These are phyloP conservation scores for Philopotamus ludificatus DNA, from an alignment of 1,140 invertebrate genomes.

Conservation along the genomic window DNA sequence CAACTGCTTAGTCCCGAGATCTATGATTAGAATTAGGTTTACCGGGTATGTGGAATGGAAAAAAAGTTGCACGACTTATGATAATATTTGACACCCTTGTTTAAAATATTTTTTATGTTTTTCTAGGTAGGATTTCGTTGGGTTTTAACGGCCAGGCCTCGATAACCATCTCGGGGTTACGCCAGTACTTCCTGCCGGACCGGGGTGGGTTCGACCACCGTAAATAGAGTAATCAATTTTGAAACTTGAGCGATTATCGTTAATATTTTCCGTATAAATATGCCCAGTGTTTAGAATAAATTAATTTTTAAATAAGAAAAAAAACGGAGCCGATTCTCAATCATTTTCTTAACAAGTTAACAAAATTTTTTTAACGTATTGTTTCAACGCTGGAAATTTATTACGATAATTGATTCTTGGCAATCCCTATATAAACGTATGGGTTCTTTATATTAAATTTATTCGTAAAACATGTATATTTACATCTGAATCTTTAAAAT, in stretches of 20 bases:
- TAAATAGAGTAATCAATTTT: constrained; percentile 22
- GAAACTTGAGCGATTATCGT: constrained; percentile 8
- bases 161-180: constrained; percentile 10
- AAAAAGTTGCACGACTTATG: constrained; percentile 3
- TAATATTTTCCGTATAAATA: no score
- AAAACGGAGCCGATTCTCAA: no score
- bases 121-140: background rate
- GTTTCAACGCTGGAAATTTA: no score
- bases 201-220: background rate
- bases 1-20: constrained; percentile 37
- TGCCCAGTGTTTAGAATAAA: no score
- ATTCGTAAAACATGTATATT: no score
- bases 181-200: constrained; percentile 5
- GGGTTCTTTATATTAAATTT: no score
- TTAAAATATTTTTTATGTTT: constrained; percentile 15
- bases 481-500: no score
- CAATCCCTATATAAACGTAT: no score
- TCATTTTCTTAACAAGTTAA: no score
- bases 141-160: background rate
- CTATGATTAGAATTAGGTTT: constrained; percentile 28
- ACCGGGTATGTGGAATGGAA: background rate
- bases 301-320: no score
- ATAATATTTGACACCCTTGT: constrained; percentile 24
- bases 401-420: no score
- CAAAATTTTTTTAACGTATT: no score